A percentile compares a stretch with the other conserved stretches of the same genome.
Evolutionary conservation across 2,888 invertebrate species (phyloP).

Genomic region (Apodemia duryi): DNA sequence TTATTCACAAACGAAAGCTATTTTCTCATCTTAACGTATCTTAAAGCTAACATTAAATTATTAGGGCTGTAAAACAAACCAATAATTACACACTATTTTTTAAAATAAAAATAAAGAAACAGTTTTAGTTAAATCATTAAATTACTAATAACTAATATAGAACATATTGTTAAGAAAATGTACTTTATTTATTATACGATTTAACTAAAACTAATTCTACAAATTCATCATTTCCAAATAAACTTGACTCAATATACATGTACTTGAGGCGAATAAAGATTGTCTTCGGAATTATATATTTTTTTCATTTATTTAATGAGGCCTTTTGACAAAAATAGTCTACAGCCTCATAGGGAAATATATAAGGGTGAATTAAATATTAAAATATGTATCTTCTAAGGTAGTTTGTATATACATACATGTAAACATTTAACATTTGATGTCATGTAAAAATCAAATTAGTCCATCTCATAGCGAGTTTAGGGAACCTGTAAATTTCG

Average conservation of each 20-base stretch:
- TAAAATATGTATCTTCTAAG: too few relatives aligned
- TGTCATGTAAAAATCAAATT: too few relatives aligned
- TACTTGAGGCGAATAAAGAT: slow-evolving; percentile 17
- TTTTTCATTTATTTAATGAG: too few relatives aligned
- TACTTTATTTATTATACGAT: slow-evolving; percentile 17
- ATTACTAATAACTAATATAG: background rate
- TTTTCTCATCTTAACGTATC: slow-evolving; percentile 57
- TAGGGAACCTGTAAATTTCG: too few relatives aligned
- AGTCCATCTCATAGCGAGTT: too few relatives aligned
- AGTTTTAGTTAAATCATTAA: slow-evolving; percentile 18
- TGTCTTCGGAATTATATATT: background rate
- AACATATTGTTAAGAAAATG: slow-evolving; percentile 16
- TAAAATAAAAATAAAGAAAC: slow-evolving; percentile 19
- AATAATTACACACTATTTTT: slow-evolving; percentile 40
- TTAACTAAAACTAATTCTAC: slow-evolving; percentile 19
- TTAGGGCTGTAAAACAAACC: slow-evolving; percentile 63
- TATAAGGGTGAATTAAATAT: too few relatives aligned
- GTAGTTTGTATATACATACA: too few relatives aligned
- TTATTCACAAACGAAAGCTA: slow-evolving; percentile 72
- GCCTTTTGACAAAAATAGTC: too few relatives aligned
- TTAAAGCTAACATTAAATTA: slow-evolving; percentile 51
- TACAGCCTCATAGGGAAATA: too few relatives aligned
- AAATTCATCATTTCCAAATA: slow-evolving; percentile 11
- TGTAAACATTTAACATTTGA: too few relatives aligned
- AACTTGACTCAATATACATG: slow-evolving; percentile 15